Percentiles rank a stretch among this genome's conserved stretches.
These are phyloP conservation scores for Lanistes nyassanus DNA, from an alignment of 1,140 invertebrate species.

Conservation along the genomic window DNA sequence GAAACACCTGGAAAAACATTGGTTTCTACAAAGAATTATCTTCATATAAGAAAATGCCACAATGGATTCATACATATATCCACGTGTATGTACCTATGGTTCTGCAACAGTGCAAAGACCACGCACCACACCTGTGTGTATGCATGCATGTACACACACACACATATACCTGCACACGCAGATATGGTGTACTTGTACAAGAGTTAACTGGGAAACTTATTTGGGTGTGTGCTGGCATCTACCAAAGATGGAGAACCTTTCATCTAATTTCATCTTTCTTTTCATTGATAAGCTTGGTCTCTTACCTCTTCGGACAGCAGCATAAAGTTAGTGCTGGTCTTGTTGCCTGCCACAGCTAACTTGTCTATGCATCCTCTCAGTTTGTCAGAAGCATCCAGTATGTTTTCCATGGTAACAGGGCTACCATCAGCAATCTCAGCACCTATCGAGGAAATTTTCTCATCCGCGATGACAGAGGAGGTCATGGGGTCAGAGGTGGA, in stretches of 20 bases:
- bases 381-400: slow-evolving; percentile 48
- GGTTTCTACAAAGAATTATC: no score
- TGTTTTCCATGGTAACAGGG: slow-evolving; percentile 51
- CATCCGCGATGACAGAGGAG: slow-evolving; percentile 39
- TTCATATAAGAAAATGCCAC: no score
- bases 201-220: no score
- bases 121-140: background rate
- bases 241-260: no score
- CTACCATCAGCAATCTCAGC: slow-evolving; percentile 33
- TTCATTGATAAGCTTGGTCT: no score
- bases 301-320: slow-evolving; percentile 57
- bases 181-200: no score
- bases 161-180: background rate
- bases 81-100: no score
- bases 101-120: background rate
- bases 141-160: background rate
- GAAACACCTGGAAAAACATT: no score
- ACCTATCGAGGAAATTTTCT: slow-evolving; percentile 10
- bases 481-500: slow-evolving; percentile 46
- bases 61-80: no score
- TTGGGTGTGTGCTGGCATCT: no score
- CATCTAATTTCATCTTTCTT: no score
- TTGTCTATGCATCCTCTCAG: slow-evolving; percentile 52
- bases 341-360: slow-evolving; percentile 52
- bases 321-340: slow-evolving; percentile 61